Evolutionary conservation across 35 echinoderm and acorn worm genomes (phyloP), one percentile per base, ranked within the genome.

Genomic region (Diadema setosum): DNA sequence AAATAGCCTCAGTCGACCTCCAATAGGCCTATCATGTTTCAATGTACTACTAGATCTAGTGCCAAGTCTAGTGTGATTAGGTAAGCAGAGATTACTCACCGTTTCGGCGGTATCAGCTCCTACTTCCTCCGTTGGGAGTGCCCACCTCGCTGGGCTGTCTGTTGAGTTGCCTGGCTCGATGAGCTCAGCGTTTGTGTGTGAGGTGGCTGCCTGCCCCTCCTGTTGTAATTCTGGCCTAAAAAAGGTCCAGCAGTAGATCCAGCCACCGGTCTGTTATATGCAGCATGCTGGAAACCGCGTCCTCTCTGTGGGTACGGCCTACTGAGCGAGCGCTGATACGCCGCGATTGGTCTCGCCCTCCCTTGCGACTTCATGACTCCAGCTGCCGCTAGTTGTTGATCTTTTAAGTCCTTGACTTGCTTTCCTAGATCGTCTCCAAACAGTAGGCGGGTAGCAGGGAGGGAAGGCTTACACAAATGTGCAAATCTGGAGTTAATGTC

Each of bases 401-500:
- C 81, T 1, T 56, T 83, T 5, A 83, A 23, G 16, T 83, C 81
- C 33, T 83, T 83, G 6, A 83, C 81, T 52, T 83, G 81, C 18
- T 52, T 46, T 0, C 41, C 44, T 25, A 83, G 39, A 20, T 84
- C 64, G 40, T 83, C 44, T 34, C 81, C 81, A 83, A 83, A 83
- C 14, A 83, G 45, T 34, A 70, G 42, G 31, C 36, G 25, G 16
- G 82, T 84, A 1, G 32, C 52, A 59, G 25, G 45, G 5, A 4
- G 32, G 48, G 82, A 24, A 39, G 82, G 82, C 29, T 84, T 84
- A 58, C 82, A 84, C 17, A 84, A 31, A 21, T 84, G 49, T 29
- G 2, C 4, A 60, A 20, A 84, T 14, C 49, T 32, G 24, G 48
- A 1, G 43, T 84, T 84, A n/a, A 84, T 7, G 55, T 60, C 5